A percentile compares a stretch with the other conserved stretches of the same genome.
Conservation (phyloP, 2,888 invertebrate genomes). For the Aethes cnicana region DNA sequence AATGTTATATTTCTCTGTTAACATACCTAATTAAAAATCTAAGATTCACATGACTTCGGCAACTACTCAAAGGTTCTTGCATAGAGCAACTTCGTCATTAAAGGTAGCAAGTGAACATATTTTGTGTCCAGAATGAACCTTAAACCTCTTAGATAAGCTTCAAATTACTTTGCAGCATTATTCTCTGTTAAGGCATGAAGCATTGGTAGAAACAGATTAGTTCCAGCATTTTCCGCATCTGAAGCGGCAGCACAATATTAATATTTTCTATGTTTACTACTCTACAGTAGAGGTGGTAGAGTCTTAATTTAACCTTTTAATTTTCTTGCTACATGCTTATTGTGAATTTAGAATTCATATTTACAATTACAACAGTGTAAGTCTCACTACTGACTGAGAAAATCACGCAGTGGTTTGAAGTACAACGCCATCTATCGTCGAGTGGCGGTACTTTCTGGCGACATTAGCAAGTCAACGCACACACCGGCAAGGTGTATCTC, state of each 20-base stretch:
- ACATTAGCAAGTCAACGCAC: not conserved
- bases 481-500: slow-evolving; percentile 2
- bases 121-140: slow-evolving; percentile 49
- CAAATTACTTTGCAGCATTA: slow-evolving; percentile 53
- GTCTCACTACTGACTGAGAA: too few species aligned
- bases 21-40: too few species aligned
- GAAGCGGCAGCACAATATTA: slow-evolving; percentile 54
- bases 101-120: slow-evolving; percentile 43
- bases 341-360: too few species aligned
- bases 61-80: too few species aligned
- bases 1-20: too few species aligned
- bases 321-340: too few species aligned
- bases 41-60: too few species aligned
- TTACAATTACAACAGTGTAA: too few species aligned
- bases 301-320: too few species aligned
- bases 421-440: slow-evolving; percentile 69
- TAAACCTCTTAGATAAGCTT: slow-evolving; percentile 53
- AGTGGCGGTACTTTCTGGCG: slow-evolving; percentile 61
- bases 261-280: not conserved
- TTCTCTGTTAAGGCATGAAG: slow-evolving; percentile 42
- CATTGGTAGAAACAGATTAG: slow-evolving; percentile 46
- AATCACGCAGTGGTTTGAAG: not conserved
- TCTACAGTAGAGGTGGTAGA: too few species aligned
- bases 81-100: not conserved
- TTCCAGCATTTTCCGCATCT: slow-evolving; percentile 52